Conservation (phyloP, 2,888 invertebrate species). For the Eurytoma californica region DNA sequence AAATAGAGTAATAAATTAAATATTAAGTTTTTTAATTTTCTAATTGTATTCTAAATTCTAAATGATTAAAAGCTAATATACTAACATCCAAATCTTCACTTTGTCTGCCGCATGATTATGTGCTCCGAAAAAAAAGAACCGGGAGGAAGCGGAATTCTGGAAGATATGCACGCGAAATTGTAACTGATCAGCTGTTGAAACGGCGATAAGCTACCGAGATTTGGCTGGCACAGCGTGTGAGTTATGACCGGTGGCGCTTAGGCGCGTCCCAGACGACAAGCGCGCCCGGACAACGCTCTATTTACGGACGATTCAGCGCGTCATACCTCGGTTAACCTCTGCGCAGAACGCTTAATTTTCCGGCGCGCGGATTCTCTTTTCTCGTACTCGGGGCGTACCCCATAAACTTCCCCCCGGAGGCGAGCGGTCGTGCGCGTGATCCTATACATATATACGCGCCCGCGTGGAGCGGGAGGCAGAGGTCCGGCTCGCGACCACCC, state of each 20-base stretch:
- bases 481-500: constrained; percentile 58
- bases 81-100: too few species aligned
- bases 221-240: constrained; percentile 73
- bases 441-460: not conserved
- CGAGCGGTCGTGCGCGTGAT: constrained; percentile 16
- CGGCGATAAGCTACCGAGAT: constrained; percentile 4
- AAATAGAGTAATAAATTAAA: too few species aligned
- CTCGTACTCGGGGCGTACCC: constrained; percentile 62
- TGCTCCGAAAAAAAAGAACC: not conserved
- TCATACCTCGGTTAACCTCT: constrained; percentile 75
- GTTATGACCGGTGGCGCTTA: constrained; percentile 72
- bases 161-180: constrained; percentile 37
- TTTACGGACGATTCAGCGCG: constrained; percentile 79
- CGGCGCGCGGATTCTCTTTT: constrained; percentile 40
- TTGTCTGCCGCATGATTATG: too few species aligned
- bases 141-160: constrained; percentile 51
- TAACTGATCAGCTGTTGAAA: not conserved
- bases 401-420: constrained; percentile 66
- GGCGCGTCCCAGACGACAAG: constrained; percentile 36
- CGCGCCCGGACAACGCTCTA: constrained; percentile 76
- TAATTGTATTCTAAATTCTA: too few species aligned
- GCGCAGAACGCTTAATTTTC: constrained; percentile 64
- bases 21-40: too few species aligned
- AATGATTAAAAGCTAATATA: too few species aligned
- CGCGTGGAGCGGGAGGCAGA: constrained; percentile 9